Percentiles rank a stretch among this genome's conserved stretches.
Evolutionary conservation across 53 echinoderm and acorn worm genomes (phyloP).

Genomic region (Echinometra lucunter): DNA sequence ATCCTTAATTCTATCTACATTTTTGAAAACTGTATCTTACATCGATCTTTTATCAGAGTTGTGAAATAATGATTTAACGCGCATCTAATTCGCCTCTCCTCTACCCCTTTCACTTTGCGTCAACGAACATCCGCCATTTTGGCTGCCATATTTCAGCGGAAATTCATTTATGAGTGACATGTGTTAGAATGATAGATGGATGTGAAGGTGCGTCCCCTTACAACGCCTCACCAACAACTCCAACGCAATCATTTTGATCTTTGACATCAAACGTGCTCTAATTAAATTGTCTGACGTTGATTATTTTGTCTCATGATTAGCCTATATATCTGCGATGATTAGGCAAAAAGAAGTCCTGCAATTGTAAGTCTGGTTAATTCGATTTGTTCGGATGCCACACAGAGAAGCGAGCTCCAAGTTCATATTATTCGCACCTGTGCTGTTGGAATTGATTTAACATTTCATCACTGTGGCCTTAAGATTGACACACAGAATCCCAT

Average conservation of each 20-base stretch:
- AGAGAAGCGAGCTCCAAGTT: slow-evolving; percentile 16
- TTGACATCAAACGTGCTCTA: slow-evolving; percentile 38
- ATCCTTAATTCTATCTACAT: neutral
- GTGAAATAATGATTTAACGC: neutral
- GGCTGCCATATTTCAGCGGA: slow-evolving; percentile 22
- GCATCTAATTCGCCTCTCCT: neutral
- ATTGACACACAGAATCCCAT: neutral
- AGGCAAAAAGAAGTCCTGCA: slow-evolving; percentile 34
- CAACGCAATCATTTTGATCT: slow-evolving; percentile 14
- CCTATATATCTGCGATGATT: slow-evolving; percentile 42
- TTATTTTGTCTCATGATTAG: slow-evolving; percentile 39
- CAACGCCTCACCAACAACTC: slow-evolving; percentile 18
- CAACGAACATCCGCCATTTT: neutral
- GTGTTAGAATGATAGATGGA: slow-evolving; percentile 43
- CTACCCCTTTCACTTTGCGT: neutral
- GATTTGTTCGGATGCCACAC: slow-evolving; percentile 12
- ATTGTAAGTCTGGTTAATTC: slow-evolving; percentile 42
- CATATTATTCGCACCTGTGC: slow-evolving; percentile 14
- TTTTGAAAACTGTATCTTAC: neutral
- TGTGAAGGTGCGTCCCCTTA: slow-evolving; percentile 22
- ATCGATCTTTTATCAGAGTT: neutral
- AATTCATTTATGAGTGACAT: slow-evolving; percentile 55
- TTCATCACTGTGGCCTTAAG: neutral
- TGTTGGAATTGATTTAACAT: slow-evolving; percentile 41
- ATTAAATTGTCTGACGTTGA: slow-evolving; percentile 55